Percentiles rank a stretch among this genome's conserved stretches.
Evolutionary conservation across 2,797 vertebrate genomes (phyloP).

Genomic region (Discoglossus pictus): DNA sequence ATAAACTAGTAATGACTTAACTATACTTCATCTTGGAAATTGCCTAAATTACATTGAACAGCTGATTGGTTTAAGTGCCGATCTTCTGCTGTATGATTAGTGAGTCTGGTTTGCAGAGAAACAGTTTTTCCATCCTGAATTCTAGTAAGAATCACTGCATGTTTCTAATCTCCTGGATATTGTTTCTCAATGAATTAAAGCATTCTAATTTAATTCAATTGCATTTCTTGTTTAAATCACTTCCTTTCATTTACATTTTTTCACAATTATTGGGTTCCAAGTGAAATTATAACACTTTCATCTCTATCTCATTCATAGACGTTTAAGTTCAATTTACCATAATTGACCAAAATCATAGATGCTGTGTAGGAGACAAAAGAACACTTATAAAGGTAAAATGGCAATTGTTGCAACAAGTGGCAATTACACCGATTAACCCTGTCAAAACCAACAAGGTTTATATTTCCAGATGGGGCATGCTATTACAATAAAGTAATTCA

Average conservation of each 20-base stretch:
- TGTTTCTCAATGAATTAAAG: slow-evolving; percentile 7
- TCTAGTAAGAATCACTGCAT: not conserved
- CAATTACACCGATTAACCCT: slow-evolving; percentile 8
- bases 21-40: not conserved
- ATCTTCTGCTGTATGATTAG: too few relatives aligned
- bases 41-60: not conserved
- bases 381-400: not conserved
- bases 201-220: slow-evolving; percentile 4
- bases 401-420: not conserved
- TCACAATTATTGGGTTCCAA: not conserved
- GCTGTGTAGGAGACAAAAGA: slow-evolving; percentile 17
- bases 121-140: too few relatives aligned
- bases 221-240: not conserved
- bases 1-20: not conserved
- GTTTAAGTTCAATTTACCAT: slow-evolving; percentile 25
- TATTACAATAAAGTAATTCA: too few relatives aligned
- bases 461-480: not conserved
- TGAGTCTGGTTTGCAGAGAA: too few relatives aligned
- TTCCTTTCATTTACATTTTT: not conserved
- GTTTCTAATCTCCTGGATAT: not conserved
- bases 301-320: not conserved
- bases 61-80: not conserved
- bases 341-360: slow-evolving; percentile 10
- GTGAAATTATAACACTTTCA: slow-evolving; percentile 17
- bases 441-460: not conserved